A percentile compares a stretch with the other conserved stretches of the same genome.
Evolutionary conservation across 2,797 vertebrate genomes (phyloP).

Genomic region (Rousettus madagascariensis): DNA sequence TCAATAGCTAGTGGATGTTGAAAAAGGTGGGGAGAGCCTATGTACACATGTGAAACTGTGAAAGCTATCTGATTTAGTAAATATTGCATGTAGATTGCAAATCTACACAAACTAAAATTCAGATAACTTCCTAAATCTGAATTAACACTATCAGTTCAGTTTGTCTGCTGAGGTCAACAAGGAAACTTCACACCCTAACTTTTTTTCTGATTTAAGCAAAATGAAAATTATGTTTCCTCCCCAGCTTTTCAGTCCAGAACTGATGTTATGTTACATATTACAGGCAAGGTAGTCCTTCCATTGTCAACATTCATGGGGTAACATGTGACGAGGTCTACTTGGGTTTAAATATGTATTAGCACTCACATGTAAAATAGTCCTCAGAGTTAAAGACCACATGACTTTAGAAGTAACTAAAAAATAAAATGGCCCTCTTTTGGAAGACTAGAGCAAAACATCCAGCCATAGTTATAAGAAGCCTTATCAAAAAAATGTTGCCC

Average conservation of each 20-base stretch:
- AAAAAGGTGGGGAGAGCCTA: constrained; percentile 55
- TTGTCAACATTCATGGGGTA: constrained; percentile 44
- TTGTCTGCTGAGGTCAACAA: constrained; percentile 77
- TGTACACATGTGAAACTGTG: constrained; percentile 74
- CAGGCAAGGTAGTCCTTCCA: constrained; percentile 33
- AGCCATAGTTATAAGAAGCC: constrained; percentile 46
- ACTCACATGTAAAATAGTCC: constrained; percentile 24
- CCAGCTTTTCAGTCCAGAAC: constrained; percentile 57
- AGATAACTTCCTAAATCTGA: constrained; percentile 73
- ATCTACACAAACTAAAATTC: constrained; percentile 79
- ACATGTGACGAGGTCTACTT: constrained; percentile 48
- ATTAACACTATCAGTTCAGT: constrained; percentile 76
- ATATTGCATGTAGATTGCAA: constrained; percentile 71
- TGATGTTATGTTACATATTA: neutral
- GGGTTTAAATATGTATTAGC: constrained; percentile 44
- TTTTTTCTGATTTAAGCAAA: constrained; percentile 69
- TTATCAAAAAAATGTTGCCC: constrained; percentile 31
- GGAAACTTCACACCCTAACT: constrained; percentile 57
- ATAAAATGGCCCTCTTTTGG: constrained; percentile 55
- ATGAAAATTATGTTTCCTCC: constrained; percentile 60
- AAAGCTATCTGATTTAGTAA: constrained; percentile 78
- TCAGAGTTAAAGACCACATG: constrained; percentile 41
- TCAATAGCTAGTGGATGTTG: constrained; percentile 80
- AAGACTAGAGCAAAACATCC: constrained; percentile 68
- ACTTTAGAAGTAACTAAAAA: constrained; percentile 61